These are phyloP conservation scores for Melinaea menophilus DNA, from an alignment of 2,888 invertebrate species.

Conservation along the genomic window DNA sequence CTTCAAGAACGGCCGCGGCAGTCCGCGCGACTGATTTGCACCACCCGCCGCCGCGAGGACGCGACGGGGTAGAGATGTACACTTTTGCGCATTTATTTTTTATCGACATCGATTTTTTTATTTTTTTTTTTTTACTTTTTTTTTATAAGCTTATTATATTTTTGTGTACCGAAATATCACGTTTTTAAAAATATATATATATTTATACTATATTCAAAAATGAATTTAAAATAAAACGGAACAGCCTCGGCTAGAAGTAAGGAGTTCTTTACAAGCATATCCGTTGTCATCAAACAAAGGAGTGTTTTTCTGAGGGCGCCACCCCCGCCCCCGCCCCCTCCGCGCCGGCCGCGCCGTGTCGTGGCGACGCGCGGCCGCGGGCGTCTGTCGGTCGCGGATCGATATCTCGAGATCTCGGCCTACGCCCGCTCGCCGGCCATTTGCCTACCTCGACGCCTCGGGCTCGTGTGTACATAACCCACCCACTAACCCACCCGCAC, in stretches of 20 bases:
- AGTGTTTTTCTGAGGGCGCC: slow-evolving; percentile 71
- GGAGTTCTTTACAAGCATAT: slow-evolving; percentile 38
- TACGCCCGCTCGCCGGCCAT: slow-evolving; percentile 75
- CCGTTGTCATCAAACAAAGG: slow-evolving; percentile 66
- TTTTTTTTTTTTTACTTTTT: neutral
- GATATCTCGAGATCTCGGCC: slow-evolving; percentile 76
- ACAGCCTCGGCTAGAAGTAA: slow-evolving; percentile 26
- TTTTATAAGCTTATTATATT: slow-evolving; percentile 1
- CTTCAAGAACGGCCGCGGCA: slow-evolving; percentile 74
- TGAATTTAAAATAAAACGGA: too few species aligned
- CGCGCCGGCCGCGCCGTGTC: slow-evolving; percentile 59
- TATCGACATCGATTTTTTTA: slow-evolving; percentile 46
- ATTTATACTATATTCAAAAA: too few species aligned
- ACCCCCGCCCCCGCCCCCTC: slow-evolving; percentile 34
- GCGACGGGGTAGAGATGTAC: slow-evolving; percentile 60
- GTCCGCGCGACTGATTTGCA: slow-evolving; percentile 76
- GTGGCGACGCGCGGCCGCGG: slow-evolving; percentile 64
- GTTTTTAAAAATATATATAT: neutral
- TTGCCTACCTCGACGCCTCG: slow-evolving; percentile 77
- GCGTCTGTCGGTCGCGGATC: slow-evolving; percentile 64
- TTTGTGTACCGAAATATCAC: neutral
- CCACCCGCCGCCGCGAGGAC: slow-evolving; percentile 70
- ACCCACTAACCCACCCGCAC: slow-evolving; percentile 62
- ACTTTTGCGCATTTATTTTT: slow-evolving; percentile 28
- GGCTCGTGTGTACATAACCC: slow-evolving; percentile 77